Evolutionary conservation across 2,113 vertebrate species (phyloP), one percentile per base, ranked within the genome.

Genomic region (Columbina picui): DNA sequence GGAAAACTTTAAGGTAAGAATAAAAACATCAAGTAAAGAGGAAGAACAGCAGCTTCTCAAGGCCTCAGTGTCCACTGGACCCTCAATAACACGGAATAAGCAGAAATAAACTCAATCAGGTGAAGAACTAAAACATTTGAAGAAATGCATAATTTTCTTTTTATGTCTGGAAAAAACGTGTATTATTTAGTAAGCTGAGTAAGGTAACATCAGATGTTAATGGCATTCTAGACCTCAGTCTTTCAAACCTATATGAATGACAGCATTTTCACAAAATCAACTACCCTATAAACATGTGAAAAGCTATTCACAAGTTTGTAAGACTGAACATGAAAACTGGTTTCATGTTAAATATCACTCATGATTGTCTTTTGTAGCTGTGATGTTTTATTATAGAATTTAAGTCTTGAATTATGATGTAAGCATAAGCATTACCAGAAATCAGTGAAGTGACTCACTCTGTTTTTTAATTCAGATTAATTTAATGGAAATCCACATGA

Each of bases 1-100:
- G 64, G 57, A 86, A 68, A 94, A 78, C 61, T 67, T 98, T 56
- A 94, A 98, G 90, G 65, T 71, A 53, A 96, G 97, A 87, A 81
- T 95, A 75, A 77, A 30, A 38, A 55, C 16, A 93, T 87, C 61
- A 94, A 96, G 96, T 57, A 75, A 67, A 87, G 78, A 92, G 45
- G 87, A 97, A 52, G 82, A 96, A 78, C 43, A 97, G 57, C 79
- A 96, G 36, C 45, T 97, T 86, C 25, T 84, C 75, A 94, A 94
- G 95, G 53, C 17, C 26, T 79, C 25, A 20, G 14, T 11, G 55
- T 87, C 61, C 55, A 50, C 30, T 84, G 65, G 34, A 75, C 53
- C n/a, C 60, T n/a, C 29, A 89, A 91, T 45, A 97, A 91, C 56
- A 38, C 91, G 26, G 43, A 92, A 63, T 19, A 63, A 80, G 73